A percentile compares a stretch with the other conserved stretches of the same genome.
phyloP scores from a whole-genome alignment of 2,888 invertebrate species.

The Kuschelorhynchus macadamiae region DNA sequence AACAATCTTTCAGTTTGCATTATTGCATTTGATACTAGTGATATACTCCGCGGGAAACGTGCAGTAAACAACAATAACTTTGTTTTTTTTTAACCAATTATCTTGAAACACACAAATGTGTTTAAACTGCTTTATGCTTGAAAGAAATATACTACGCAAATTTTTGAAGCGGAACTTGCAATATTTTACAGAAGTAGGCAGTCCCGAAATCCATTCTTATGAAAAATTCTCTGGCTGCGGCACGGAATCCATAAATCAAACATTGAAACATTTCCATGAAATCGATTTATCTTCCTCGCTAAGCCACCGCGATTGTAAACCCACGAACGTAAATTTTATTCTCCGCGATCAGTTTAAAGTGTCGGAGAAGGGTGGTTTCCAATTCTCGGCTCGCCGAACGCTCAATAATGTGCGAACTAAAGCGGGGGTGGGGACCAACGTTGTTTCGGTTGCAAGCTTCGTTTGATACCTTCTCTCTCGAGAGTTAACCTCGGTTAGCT shows the following conservation, averaged over 20 bases:
- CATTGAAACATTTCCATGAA: conserved; percentile 42
- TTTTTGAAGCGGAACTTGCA: no score
- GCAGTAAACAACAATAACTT: no score
- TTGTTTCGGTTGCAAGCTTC: conserved; percentile 69
- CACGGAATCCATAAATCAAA: conserved; percentile 40
- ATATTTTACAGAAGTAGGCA: no score
- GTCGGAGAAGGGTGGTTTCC: conserved; percentile 68
- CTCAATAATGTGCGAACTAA: conserved; percentile 76
- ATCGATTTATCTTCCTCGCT: conserved; percentile 46
- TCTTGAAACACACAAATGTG: no score
- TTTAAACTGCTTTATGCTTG: no score
- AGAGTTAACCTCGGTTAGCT: conserved; percentile 54
- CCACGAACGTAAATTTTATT: conserved; percentile 49
- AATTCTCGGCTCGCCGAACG: conserved; percentile 74
- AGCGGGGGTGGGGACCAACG: conserved; percentile 65
- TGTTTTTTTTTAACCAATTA: not conserved
- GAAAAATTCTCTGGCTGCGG: conserved; percentile 21
- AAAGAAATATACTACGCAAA: no score
- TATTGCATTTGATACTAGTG: no score
- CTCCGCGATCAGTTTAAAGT: conserved; percentile 66
- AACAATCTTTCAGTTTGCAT: no score
- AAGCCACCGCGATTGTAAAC: conserved; percentile 42
- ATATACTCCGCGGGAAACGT: no score
- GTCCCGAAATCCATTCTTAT: not conserved
- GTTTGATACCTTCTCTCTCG: conserved; percentile 67